These are phyloP conservation scores for Oxyscelio sp. DNA, from an alignment of 2,888 invertebrate genomes.

Conservation along the genomic window DNA sequence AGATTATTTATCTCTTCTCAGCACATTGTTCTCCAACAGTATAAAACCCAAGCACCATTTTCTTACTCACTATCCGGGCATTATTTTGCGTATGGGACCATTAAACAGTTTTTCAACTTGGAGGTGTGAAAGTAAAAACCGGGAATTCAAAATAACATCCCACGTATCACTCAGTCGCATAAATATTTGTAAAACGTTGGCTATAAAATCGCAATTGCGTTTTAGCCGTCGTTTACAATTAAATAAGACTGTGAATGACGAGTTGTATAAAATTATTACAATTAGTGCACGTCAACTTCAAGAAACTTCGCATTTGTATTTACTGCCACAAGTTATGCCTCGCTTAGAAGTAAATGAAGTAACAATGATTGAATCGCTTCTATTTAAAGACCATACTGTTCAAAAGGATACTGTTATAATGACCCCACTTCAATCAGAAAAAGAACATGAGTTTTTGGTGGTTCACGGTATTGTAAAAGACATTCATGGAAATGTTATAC, in stretches of 20 bases:
- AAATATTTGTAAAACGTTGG: conserved; percentile 54
- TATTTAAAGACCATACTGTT: conserved; percentile 10
- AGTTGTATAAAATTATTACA: conserved; percentile 6
- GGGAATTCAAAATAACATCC: conserved; percentile 46
- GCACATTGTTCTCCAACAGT: not conserved
- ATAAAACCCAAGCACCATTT: too few species aligned
- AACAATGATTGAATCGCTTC: conserved; percentile 1
- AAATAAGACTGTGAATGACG: conserved; percentile 21
- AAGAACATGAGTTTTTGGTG: conserved; percentile 11
- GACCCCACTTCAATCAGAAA: conserved; percentile 16
- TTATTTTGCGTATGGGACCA: conserved; percentile 65
- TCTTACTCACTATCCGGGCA: conserved; percentile 61
- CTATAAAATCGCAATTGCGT: conserved; percentile 53
- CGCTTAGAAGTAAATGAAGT: conserved; percentile 24
- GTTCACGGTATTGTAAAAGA: conserved; percentile 7
- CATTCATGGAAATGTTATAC: not conserved
- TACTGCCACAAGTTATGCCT: too few species aligned
- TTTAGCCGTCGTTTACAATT: conserved; percentile 31
- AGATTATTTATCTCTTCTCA: conserved; percentile 23
- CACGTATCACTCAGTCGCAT: conserved; percentile 53
- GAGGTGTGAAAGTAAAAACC: conserved; percentile 64
- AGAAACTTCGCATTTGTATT: too few species aligned
- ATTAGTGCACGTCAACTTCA: conserved; percentile 16
- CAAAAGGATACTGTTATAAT: conserved; percentile 13
- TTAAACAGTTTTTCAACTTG: conserved; percentile 37